These are phyloP conservation scores for Anadara kagoshimensis DNA, from an alignment of 1,140 invertebrate species.

Conservation along the genomic window DNA sequence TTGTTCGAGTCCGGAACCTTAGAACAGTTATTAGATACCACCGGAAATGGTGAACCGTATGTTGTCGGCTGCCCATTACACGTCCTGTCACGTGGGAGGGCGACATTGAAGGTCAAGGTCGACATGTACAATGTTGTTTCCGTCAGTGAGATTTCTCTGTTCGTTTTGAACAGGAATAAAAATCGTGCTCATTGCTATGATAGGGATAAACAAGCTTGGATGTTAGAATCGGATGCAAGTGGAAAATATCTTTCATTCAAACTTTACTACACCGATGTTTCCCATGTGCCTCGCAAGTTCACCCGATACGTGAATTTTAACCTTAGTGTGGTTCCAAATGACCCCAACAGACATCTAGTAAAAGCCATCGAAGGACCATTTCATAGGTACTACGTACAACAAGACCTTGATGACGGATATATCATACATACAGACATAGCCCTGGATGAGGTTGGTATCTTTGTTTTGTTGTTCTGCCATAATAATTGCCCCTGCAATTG, in stretches of 20 bases:
- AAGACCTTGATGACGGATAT: slow-evolving; percentile 82
- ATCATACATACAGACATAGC: slow-evolving; percentile 78
- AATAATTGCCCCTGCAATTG: too few species aligned
- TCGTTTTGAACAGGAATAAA: slow-evolving; percentile 57
- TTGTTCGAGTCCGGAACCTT: slow-evolving; percentile 86
- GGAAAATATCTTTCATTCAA: slow-evolving; percentile 82
- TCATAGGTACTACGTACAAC: slow-evolving; percentile 89
- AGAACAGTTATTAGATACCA: slow-evolving; percentile 85
- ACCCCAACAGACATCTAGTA: slow-evolving; percentile 65
- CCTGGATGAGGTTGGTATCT: slow-evolving; percentile 81
- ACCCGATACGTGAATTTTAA: slow-evolving; percentile 85
- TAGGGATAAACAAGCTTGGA: slow-evolving; percentile 89
- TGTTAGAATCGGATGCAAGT: slow-evolving; percentile 86
- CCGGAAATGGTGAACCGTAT: slow-evolving; percentile 59
- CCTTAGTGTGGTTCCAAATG: slow-evolving; percentile 70
- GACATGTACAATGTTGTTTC: slow-evolving; percentile 86
- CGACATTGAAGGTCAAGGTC: slow-evolving; percentile 80
- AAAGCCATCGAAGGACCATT: slow-evolving; percentile 84
- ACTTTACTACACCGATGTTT: slow-evolving; percentile 89
- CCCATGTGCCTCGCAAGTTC: slow-evolving; percentile 89
- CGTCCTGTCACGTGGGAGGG: slow-evolving; percentile 65
- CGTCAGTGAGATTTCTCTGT: slow-evolving; percentile 82
- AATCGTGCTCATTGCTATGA: slow-evolving; percentile 84
- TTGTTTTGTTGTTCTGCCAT: not conserved
- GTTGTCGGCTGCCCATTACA: slow-evolving; percentile 51